phyloP scores from a whole-genome alignment of 1,140 invertebrate species.

The Drosophila subobscura region DNA sequence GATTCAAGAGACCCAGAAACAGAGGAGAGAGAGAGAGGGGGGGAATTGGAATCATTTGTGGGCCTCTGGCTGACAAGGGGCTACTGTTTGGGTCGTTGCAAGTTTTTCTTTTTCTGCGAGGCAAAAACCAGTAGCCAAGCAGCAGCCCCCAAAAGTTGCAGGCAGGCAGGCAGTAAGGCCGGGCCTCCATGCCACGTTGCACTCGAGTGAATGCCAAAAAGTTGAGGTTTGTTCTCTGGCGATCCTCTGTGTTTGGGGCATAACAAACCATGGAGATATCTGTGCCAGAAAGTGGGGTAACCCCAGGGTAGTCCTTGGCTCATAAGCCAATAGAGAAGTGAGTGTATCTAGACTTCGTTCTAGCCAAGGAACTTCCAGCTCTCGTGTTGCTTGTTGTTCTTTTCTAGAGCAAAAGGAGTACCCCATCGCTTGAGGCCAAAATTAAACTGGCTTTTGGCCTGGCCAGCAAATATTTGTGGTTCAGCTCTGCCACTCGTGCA shows the following conservation, averaged over 20 bases:
- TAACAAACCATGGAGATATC: constrained; percentile 23
- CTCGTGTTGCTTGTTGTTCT: constrained; percentile 32
- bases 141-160: constrained; percentile 47
- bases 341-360: constrained; percentile 32
- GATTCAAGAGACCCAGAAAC: constrained; percentile 7
- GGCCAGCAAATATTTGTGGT: constrained; percentile 58
- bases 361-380: too few species aligned
- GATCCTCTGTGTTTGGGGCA: constrained; percentile 25
- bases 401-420: constrained; percentile 20
- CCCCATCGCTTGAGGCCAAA: constrained; percentile 50
- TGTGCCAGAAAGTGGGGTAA: background rate
- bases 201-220: constrained; percentile 64
- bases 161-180: constrained; percentile 1
- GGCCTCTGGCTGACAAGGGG: constrained; percentile 65
- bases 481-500: constrained; percentile 20
- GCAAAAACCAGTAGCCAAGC: constrained; percentile 71
- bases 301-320: background rate
- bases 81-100: constrained; percentile 65
- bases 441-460: constrained; percentile 64
- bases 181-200: constrained; percentile 68
- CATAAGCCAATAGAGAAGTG: background rate
- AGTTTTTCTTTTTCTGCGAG: constrained; percentile 45
- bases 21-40: background rate
- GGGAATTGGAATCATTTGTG: constrained; percentile 35
- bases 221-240: constrained; percentile 57